Percentiles rank a stretch among this genome's conserved stretches.
phyloP scores from a whole-genome alignment of 2,888 invertebrate genomes.

The Blastobasis adustella region DNA sequence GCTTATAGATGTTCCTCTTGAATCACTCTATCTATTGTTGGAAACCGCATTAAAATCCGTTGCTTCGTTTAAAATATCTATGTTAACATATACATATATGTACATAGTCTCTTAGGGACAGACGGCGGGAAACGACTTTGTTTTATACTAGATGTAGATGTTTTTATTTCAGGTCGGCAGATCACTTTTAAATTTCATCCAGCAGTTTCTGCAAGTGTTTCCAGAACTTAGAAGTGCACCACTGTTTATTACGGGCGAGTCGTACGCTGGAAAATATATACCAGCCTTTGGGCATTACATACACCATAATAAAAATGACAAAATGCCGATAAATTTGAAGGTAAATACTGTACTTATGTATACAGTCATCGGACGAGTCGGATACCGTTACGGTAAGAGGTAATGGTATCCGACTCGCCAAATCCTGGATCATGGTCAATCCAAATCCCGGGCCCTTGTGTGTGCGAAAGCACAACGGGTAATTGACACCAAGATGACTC shows the following conservation, averaged over 20 bases:
- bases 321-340: slow-evolving; percentile 40
- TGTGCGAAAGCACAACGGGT: too few relatives aligned
- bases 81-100: background rate
- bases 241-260: slow-evolving; percentile 75
- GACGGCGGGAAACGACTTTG: background rate
- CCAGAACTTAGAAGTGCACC: slow-evolving; percentile 53
- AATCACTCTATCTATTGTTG: too few relatives aligned
- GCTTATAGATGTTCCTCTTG: too few relatives aligned
- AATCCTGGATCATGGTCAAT: too few relatives aligned
- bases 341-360: slow-evolving; percentile 33
- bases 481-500: too few relatives aligned
- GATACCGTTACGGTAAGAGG: too few relatives aligned
- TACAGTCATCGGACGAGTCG: too few relatives aligned
- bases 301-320: slow-evolving; percentile 18
- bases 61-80: background rate
- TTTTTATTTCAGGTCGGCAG: slow-evolving; percentile 23
- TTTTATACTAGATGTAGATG: background rate
- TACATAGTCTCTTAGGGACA: too few relatives aligned
- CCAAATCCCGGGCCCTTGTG: too few relatives aligned
- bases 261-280: slow-evolving; percentile 63
- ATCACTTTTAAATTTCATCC: slow-evolving; percentile 49
- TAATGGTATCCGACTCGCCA: too few relatives aligned
- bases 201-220: slow-evolving; percentile 73
- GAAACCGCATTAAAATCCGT: background rate
- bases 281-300: slow-evolving; percentile 53